Evolutionary conservation across 2,113 vertebrate genomes (phyloP), one percentile per base, ranked within the genome.

Genomic region (Lycaon pictus): DNA sequence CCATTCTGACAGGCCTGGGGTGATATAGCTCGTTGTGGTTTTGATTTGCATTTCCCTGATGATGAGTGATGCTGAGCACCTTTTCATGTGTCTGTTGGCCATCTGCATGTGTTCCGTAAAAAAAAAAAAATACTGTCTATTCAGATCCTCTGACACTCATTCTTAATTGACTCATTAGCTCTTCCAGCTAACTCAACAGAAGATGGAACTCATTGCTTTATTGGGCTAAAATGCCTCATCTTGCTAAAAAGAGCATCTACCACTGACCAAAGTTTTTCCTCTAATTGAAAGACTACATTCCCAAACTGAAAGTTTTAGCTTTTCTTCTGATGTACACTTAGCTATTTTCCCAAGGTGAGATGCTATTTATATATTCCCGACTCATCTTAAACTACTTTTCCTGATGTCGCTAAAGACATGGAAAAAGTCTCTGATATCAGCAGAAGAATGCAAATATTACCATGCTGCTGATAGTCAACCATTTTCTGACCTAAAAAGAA

Each of bases 241-340:
- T 20, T 20, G 16, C 25, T 13, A 0, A 48, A 17, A 51, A 13
- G 48, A 27, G 6, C 2, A 9, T n/a, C 13, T 22, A 11, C 19
- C 48, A 1, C 7, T 29, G 43, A n/a, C 67, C 35, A 4, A 4
- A 8, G 15, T 12, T 19, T 11, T 2, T 4, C 10, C 8, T 53
- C 29, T 32, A 10, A 23, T 35, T 13, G 1, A n/a, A 58, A 76
- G 9, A 62, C 13, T 1, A 1, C 29, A 27, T 22, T 27, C 23
- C 11, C 0, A 3, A 32, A 48, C 4, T 4, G 63, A 32, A 8
- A 5, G 5, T 62, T 48, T 74, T 4, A 19, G 11, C 58, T 56
- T 43, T 51, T 7, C 32, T 19, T 19, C 77, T 22, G 11, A 83
- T 55, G 63, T 55, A 13, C 22, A 4, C 17, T 23, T 19, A 51